Evolutionary conservation across 2,888 invertebrate genomes (phyloP).

Genomic region (Julus scanicus): DNA sequence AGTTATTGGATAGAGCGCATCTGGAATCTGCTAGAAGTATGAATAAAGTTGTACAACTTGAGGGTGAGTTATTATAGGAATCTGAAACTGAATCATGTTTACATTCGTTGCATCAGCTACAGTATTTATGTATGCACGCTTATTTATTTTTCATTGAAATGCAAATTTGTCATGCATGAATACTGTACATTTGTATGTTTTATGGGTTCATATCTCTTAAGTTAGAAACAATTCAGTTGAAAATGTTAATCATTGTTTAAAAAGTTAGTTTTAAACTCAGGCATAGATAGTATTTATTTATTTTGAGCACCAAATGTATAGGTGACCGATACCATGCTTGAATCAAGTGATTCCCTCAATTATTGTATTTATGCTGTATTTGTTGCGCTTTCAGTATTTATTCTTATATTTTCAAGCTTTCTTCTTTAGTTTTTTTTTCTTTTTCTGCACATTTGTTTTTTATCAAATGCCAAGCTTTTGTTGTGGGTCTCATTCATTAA

Average conservation of each 20-base stretch:
- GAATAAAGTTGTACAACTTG: constrained; percentile 64
- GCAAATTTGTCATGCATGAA: constrained; percentile 64
- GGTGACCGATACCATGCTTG: background rate
- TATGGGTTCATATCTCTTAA: background rate
- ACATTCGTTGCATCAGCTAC: background rate
- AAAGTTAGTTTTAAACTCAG: background rate
- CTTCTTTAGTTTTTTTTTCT: background rate
- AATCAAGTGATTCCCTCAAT: background rate
- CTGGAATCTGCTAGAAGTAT: constrained; percentile 63
- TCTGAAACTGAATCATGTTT: background rate
- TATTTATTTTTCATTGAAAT: background rate
- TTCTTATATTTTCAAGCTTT: constrained; percentile 30
- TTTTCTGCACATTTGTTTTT: background rate
- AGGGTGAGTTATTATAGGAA: constrained; percentile 56
- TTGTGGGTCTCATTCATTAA: background rate
- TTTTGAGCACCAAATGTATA: background rate
- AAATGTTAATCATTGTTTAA: background rate
- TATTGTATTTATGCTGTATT: background rate
- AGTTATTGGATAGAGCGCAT: constrained; percentile 64
- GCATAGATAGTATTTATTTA: background rate
- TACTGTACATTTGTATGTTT: background rate
- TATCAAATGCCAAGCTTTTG: background rate
- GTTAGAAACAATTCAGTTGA: background rate
- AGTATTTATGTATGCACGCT: background rate
- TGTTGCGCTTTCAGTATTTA: constrained; percentile 67